Evolutionary conservation across 2,113 vertebrate genomes (phyloP).

Genomic region (Malurus elegans): DNA sequence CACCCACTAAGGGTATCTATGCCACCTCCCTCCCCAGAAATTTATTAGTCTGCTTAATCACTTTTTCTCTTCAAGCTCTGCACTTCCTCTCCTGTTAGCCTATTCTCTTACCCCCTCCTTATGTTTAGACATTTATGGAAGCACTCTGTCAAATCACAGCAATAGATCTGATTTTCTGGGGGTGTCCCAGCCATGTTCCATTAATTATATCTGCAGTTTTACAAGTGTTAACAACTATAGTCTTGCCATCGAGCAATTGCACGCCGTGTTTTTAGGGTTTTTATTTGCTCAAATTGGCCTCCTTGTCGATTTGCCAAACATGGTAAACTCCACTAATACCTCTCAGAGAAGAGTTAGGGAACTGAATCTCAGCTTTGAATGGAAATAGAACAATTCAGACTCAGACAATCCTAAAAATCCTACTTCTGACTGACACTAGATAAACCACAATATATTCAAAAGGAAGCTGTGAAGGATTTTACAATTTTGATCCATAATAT

Average conservation of each 20-base stretch:
- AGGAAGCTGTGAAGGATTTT: not conserved
- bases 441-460: not conserved
- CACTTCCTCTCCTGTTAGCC: not conserved
- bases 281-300: not conserved
- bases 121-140: not conserved
- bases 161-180: not conserved
- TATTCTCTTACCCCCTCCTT: not conserved
- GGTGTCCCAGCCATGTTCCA: not conserved
- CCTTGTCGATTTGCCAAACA: not conserved
- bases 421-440: not conserved
- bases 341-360: not conserved
- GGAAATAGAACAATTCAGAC: not conserved
- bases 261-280: not conserved
- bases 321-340: not conserved
- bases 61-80: not conserved
- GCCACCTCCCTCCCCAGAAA: not conserved
- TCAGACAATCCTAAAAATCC: not conserved
- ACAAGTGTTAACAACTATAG: not conserved
- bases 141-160: not conserved
- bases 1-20: not conserved
- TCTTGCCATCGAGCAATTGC: not conserved
- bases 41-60: not conserved
- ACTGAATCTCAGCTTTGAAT: not conserved
- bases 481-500: not conserved
- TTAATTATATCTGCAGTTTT: not conserved